phyloP scores from a whole-genome alignment of 2,113 vertebrate species.

The Barbus barbus region DNA sequence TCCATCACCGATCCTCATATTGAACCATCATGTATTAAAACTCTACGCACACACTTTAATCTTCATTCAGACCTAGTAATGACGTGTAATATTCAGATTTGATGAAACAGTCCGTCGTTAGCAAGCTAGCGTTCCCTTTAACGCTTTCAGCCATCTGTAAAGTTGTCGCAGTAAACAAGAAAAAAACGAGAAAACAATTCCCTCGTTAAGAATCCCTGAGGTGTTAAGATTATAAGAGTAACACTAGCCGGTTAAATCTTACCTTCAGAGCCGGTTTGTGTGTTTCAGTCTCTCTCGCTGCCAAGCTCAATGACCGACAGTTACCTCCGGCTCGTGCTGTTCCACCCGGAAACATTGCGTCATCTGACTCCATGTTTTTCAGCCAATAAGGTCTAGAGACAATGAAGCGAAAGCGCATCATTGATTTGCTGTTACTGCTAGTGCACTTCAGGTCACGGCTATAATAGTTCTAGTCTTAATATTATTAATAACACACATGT shows the following conservation, averaged over 20 bases:
- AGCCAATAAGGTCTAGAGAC: slow-evolving; percentile 66
- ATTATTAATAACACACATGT: not conserved
- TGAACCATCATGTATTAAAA: not conserved
- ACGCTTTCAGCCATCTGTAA: not conserved
- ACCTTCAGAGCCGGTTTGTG: slow-evolving; percentile 51
- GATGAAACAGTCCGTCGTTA: not conserved
- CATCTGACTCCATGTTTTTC: slow-evolving; percentile 80
- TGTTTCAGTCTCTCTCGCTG: not conserved
- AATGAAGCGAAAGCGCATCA: not conserved
- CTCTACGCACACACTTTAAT: not conserved
- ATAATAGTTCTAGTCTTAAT: not conserved
- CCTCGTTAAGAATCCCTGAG: not conserved
- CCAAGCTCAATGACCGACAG: slow-evolving; percentile 72
- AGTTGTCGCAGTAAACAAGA: not conserved
- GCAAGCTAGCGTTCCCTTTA: slow-evolving; percentile 14
- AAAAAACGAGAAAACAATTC: not conserved
- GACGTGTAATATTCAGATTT: not conserved
- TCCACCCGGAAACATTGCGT: slow-evolving; percentile 73
- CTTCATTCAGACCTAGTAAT: not conserved
- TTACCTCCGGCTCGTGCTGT: slow-evolving; percentile 67
- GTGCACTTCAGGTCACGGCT: slow-evolving; percentile 2
- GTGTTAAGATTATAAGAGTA: slow-evolving; percentile 31
- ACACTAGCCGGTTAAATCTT: slow-evolving; percentile 50
- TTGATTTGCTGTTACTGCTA: not conserved
- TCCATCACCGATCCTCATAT: not conserved